A percentile compares a stretch with the other conserved stretches of the same genome.
phyloP scores from a whole-genome alignment of 1,140 invertebrate genomes.

The Vanessa tameamea region DNA sequence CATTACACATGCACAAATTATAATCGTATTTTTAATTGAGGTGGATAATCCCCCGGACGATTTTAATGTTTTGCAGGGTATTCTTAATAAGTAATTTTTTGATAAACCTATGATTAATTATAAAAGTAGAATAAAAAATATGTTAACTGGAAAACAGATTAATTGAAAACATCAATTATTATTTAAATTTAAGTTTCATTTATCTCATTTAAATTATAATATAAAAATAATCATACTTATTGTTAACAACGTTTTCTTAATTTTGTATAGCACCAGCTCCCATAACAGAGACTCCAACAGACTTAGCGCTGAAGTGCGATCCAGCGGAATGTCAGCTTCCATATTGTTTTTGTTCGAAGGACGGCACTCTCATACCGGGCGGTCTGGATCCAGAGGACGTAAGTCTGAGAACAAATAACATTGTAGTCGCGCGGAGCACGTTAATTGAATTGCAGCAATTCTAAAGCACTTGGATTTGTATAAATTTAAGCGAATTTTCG shows the following conservation, averaged over 20 bases:
- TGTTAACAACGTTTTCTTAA: constrained; percentile 9
- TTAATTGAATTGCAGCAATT: constrained; percentile 32
- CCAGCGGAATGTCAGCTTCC: constrained; percentile 89
- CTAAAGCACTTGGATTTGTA: constrained; percentile 12
- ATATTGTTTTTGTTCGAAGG: constrained; percentile 96
- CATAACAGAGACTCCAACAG: constrained; percentile 88
- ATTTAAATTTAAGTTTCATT: neutral
- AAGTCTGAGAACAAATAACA: constrained; percentile 54
- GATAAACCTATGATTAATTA: too few species aligned
- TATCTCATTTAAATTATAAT: neutral
- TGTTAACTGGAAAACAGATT: too few species aligned
- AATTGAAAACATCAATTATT: too few species aligned
- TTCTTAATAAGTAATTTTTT: too few species aligned
- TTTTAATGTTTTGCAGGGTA: too few species aligned
- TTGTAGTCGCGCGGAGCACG: constrained; percentile 14
- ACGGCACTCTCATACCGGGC: constrained; percentile 93
- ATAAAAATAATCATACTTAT: neutral
- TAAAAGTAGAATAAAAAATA: too few species aligned
- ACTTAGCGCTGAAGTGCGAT: constrained; percentile 90
- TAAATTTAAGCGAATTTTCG: neutral
- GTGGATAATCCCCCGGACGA: too few species aligned
- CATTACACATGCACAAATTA: too few species aligned
- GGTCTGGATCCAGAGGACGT: constrained; percentile 90
- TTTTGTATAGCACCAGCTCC: constrained; percentile 86
- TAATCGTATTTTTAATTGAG: too few species aligned